phyloP scores from a whole-genome alignment of 2,797 vertebrate genomes.

The Chelon labrosus region DNA sequence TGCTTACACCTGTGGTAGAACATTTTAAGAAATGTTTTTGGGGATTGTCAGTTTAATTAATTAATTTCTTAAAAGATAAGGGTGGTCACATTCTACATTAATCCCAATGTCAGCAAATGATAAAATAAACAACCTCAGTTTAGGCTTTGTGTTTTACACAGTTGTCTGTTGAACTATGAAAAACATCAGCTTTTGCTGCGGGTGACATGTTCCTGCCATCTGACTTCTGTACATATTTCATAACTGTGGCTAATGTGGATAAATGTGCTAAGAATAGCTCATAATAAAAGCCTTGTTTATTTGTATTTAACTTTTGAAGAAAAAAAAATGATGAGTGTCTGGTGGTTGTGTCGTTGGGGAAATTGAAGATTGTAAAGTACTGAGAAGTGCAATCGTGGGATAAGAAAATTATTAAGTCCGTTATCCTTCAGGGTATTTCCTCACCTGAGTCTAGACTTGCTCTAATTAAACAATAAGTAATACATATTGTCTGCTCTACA shows the following conservation, averaged over 20 bases:
- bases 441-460: not conserved
- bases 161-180: not conserved
- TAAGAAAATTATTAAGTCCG: not conserved
- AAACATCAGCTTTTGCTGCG: not conserved
- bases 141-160: not conserved
- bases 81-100: not conserved
- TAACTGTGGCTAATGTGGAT: not conserved
- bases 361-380: not conserved
- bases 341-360: not conserved
- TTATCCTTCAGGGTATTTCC: not conserved
- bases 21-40: not conserved
- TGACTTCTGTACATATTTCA: not conserved
- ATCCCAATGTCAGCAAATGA: not conserved
- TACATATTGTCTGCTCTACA: conserved; percentile 47
- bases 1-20: not conserved
- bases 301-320: not conserved
- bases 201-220: not conserved
- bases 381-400: not conserved
- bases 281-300: too few species aligned
- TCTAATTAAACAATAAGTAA: not conserved
- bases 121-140: not conserved
- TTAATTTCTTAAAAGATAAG: not conserved
- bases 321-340: not conserved
- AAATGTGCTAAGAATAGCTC: not conserved
- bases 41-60: not conserved